Conservation (phyloP, 1,140 invertebrate genomes). For the Drosophila persimilis region DNA sequence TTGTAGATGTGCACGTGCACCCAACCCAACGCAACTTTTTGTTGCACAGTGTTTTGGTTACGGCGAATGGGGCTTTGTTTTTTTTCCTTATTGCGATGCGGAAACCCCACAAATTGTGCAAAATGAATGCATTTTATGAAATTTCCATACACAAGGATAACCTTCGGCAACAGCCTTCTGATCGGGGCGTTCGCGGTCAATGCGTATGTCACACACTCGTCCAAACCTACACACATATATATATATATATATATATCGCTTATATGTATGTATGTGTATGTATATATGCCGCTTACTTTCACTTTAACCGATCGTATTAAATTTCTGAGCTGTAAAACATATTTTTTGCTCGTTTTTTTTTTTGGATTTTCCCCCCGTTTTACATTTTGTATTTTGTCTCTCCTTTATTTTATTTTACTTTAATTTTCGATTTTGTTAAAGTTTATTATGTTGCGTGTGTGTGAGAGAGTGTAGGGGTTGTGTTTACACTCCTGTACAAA, state of each 20-base stretch:
- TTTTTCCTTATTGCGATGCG: conserved; percentile 55
- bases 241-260: background rate
- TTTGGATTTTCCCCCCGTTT: conserved; percentile 31
- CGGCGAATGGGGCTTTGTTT: background rate
- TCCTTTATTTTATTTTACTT: conserved; percentile 68
- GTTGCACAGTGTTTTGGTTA: conserved; percentile 30
- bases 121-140: conserved; percentile 75
- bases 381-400: conserved; percentile 20
- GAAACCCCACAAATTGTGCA: conserved; percentile 72
- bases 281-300: conserved; percentile 60
- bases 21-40: conserved; percentile 5
- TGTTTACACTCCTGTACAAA: conserved; percentile 37
- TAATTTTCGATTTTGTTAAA: conserved; percentile 58
- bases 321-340: conserved; percentile 78
- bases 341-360: conserved; percentile 61
- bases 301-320: conserved; percentile 78
- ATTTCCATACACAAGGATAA: conserved; percentile 79
- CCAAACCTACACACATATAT: conserved; percentile 1
- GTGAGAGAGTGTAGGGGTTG: conserved; percentile 9
- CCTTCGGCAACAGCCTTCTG: conserved; percentile 74
- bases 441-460: conserved; percentile 6
- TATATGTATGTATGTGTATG: background rate
- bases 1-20: no score
- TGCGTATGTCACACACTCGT: conserved; percentile 38
- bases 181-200: conserved; percentile 71